Base-by-base conservation (phyloP, 2,888 invertebrate genomes). In the Ennomos quercinarius region DNA sequence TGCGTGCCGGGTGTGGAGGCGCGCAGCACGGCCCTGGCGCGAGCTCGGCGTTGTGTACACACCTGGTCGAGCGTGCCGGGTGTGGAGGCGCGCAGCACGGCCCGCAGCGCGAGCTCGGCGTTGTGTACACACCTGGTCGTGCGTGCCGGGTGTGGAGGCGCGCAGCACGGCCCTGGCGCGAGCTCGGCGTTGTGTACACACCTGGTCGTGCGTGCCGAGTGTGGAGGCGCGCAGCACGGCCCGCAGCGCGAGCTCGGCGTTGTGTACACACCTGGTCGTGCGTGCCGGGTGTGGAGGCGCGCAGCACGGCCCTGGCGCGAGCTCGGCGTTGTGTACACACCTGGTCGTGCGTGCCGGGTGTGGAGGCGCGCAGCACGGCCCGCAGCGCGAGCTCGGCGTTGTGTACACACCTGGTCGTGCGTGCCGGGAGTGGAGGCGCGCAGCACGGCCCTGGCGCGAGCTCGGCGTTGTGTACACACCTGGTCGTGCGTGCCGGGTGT, bases 331-430 rank as follows among this genome's bases (percentile, higher is more conserved):
- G 41, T n/a, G n/a, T n/a, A n/a, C n/a, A n/a, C 6, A 27, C 27
- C 27, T 27, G 27, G 27, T 27, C 3, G 27, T 6, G 27, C 5
- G 3, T 5, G 89, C 56, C 96, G 96, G 52, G 96, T 96, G 53
- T 95, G 93, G 3, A 70, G 96, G 94, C 68, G 61, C 96, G 94
- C 69, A 99, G 94, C 69, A 99, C 94, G 50, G 97, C 95, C 47
- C 99, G 95, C 49, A 99, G 93, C 9, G 99, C 98, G 66, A 97
- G 95, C 94, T 99, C 99, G 41, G 98, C 97, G 90, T 98, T 97
- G 41, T n/a, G n/a, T n/a, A n/a, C n/a, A n/a, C 6, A 27, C 27
- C 27, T 27, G 27, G 27, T 27, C 3, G 27, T 6, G 27, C 5
- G 3, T 5, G 89, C 56, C 96, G 96, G 52, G 96, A 96, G 53